Evolutionary conservation across 2,113 vertebrate genomes (phyloP), one percentile per base, ranked within the genome.

Genomic region (Mesoclemmys tuberculata): DNA sequence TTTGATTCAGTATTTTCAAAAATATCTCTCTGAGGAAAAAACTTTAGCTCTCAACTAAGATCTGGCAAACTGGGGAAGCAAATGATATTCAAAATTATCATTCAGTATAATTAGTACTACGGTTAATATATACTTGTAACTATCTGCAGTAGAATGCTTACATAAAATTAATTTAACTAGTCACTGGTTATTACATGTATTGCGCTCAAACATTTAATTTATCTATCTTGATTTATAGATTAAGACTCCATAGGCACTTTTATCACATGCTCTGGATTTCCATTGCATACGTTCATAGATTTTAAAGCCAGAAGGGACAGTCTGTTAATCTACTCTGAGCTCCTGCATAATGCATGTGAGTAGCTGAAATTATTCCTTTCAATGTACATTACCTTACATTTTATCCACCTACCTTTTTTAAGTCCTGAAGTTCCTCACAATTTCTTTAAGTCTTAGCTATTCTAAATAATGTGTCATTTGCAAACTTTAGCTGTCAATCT

Each of bases 321-420:
- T 80, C 2, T 83, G 5, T 84, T 41, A 85, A 54, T 77, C 92
- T 95, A 80, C 85, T 49, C 6, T 74, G 1, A 77, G 41, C 35
- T 88, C 44, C 41, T 88, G 68, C 1, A 11, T 56, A 74, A 74
- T 41, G 11, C 80, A 4, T 8, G n/a, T 44, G 9, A 90, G 12
- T 19, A 19, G 3, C 56, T 82, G 3, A 38, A 18, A 29, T 52
- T 92, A 92, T 89, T 86, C 1, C 6, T 84, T 26, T 54, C 19
- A 75, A 19, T 55, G 0, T 80, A 4, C 24, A 46, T 55, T 77
- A 77, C 74, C 5, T 10, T 87, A 46, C 8, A 5, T 44, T 10
- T 49, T 79, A 13, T 64, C 10, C 31, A 5, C 1, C 5, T 1
- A 1, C 0, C 1, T 54, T 41, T 92, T 85, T 10, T 26, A 0